A percentile compares a stretch with the other conserved stretches of the same genome.
phyloP scores from a whole-genome alignment of 2,113 vertebrate species.

The Henicopernis longicauda region DNA sequence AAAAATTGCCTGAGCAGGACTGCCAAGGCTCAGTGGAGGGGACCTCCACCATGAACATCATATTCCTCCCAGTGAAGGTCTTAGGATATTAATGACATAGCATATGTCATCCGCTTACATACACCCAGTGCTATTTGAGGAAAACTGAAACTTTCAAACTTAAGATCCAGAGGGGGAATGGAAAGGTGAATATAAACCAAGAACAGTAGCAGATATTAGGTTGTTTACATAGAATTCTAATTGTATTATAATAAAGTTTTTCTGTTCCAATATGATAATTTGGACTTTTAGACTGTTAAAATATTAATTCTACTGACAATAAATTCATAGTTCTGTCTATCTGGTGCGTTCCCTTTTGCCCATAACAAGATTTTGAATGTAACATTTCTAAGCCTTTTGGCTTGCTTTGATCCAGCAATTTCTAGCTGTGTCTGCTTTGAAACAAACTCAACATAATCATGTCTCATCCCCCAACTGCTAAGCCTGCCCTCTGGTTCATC shows the following conservation, averaged over 20 bases:
- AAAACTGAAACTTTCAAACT: neutral
- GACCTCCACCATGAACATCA: accelerated
- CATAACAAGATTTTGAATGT: neutral
- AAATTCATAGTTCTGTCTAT: neutral
- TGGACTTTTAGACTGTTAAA: neutral
- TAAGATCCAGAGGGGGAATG: neutral
- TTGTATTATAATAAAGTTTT: neutral
- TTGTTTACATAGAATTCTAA: neutral
- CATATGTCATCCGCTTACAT: neutral
- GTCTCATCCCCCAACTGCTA: neutral
- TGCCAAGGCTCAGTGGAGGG: neutral
- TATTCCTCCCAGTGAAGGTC: neutral
- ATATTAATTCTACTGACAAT: neutral
- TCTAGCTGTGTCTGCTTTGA: neutral
- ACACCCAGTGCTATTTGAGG: neutral
- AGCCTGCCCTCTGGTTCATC: neutral
- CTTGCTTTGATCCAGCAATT: neutral
- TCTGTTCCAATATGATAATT: neutral
- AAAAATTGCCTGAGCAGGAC: neutral
- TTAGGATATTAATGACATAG: neutral
- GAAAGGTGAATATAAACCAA: neutral
- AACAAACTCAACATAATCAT: neutral
- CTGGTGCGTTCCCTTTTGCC: neutral
- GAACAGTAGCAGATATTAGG: neutral
- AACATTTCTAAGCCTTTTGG: neutral